These are phyloP conservation scores for Planiliza haematocheilus DNA, from an alignment of 2,113 vertebrate genomes.

Conservation along the genomic window DNA sequence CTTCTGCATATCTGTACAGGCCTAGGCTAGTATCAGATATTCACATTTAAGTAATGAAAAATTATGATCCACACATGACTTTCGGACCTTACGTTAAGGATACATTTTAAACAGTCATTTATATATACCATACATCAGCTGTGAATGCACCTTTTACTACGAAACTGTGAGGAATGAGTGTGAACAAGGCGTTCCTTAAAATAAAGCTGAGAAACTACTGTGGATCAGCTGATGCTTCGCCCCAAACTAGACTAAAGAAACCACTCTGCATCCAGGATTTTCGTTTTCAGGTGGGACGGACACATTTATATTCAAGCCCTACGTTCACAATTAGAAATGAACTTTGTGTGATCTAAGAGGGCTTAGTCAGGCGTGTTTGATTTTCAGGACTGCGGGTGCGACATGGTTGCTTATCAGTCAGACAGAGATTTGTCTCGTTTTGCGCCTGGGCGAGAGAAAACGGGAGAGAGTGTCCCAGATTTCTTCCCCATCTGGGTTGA, in stretches of 20 bases:
- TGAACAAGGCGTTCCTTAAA: conserved; percentile 21
- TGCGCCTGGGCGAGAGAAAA: conserved; percentile 12
- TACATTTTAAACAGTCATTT: too few species aligned
- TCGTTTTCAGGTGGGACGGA: conserved; percentile 14
- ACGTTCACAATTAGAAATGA: conserved; percentile 41
- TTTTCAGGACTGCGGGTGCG: conserved; percentile 33
- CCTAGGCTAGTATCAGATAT: too few species aligned
- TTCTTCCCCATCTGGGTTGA: conserved; percentile 51
- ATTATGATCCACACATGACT: too few species aligned
- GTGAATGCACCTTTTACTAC: conserved; percentile 17
- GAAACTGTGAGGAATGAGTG: background rate
- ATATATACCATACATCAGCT: too few species aligned
- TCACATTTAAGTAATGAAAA: too few species aligned
- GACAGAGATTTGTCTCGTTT: conserved; percentile 37
- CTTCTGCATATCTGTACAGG: too few species aligned
- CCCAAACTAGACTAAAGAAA: conserved; percentile 5
- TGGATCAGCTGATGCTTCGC: background rate
- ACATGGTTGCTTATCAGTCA: conserved; percentile 47
- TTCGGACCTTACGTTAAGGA: too few species aligned
- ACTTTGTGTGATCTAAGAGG: conserved; percentile 49
- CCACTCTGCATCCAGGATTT: conserved; percentile 1
- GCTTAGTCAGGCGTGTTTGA: conserved; percentile 41
- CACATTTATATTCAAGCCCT: conserved; percentile 10
- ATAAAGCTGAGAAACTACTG: background rate
- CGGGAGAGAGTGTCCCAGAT: conserved; percentile 61